These are phyloP conservation scores for Metopolophium dirhodum DNA, from an alignment of 1,140 invertebrate species.

Conservation along the genomic window DNA sequence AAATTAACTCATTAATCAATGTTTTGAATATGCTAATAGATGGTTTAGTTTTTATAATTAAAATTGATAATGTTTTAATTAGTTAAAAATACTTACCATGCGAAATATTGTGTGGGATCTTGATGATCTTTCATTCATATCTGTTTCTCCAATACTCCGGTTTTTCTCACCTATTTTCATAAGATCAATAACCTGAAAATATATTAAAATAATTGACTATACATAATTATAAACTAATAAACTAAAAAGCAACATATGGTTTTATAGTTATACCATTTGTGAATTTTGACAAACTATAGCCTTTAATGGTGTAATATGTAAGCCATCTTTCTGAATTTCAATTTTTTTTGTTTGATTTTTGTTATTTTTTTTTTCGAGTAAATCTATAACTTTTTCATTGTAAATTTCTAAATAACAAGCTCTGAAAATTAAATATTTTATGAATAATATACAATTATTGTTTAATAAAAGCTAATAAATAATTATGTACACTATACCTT, in stretches of 20 bases:
- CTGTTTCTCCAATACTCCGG: constrained; percentile 74
- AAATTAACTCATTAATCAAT: no score
- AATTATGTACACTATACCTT: constrained; percentile 63
- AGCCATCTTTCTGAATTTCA: constrained; percentile 53
- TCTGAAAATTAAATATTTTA: constrained; percentile 64
- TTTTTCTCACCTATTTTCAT: constrained; percentile 74
- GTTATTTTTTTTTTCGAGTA: constrained; percentile 70
- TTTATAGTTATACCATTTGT: constrained; percentile 68
- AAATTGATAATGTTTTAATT: background rate
- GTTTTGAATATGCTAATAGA: background rate
- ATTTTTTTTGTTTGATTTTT: constrained; percentile 61
- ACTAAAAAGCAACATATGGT: constrained; percentile 66
- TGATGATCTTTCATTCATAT: constrained; percentile 81
- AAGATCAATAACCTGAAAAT: constrained; percentile 69
- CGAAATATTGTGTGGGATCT: constrained; percentile 80
- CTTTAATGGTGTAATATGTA: constrained; percentile 53
- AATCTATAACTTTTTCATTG: constrained; percentile 82
- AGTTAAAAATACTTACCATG: constrained; percentile 64
- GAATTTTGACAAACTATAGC: constrained; percentile 53
- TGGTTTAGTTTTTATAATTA: background rate
- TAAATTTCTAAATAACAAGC: constrained; percentile 82
- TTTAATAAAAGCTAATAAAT: background rate
- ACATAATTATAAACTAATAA: constrained; percentile 61
- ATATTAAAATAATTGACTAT: constrained; percentile 67
- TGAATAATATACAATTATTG: background rate